Conservation (phyloP, 2,888 invertebrate genomes). For the Patella caerulea region DNA sequence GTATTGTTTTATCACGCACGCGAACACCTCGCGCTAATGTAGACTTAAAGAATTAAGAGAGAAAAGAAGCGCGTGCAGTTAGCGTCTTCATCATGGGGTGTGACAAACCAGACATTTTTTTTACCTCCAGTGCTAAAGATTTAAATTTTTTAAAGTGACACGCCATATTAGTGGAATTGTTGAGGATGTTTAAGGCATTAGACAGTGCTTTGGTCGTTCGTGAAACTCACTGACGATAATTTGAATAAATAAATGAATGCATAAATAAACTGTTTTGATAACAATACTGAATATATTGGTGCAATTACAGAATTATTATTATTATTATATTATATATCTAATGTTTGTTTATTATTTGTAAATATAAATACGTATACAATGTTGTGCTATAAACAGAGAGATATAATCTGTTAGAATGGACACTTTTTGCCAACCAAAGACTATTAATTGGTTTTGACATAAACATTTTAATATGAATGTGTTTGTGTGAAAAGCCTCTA, state of each 20-base stretch:
- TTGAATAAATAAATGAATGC: too few relatives aligned
- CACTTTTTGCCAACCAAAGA: too few relatives aligned
- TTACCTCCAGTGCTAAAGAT: conserved; percentile 5
- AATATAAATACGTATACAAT: conserved; percentile 4
- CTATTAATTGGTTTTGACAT: too few relatives aligned
- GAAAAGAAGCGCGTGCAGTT: background rate
- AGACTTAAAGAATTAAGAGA: conserved; percentile 3
- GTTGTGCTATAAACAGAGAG: conserved; percentile 1
- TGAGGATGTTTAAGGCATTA: too few relatives aligned
- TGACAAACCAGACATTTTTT: background rate
- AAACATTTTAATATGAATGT: too few relatives aligned
- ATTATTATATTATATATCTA: background rate
- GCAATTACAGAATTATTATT: background rate
- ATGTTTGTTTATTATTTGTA: background rate
- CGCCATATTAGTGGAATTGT: too few relatives aligned
- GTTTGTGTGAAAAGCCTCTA: too few relatives aligned
- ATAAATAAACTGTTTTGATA: too few relatives aligned
- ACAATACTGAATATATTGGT: too few relatives aligned
- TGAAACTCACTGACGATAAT: too few relatives aligned
- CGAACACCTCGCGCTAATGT: background rate
- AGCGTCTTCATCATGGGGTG: background rate
- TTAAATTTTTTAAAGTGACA: background rate
- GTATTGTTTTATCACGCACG: conserved; percentile 8
- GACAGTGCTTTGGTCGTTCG: too few relatives aligned
- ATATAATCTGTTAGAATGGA: too few relatives aligned